phyloP scores from a whole-genome alignment of 2,888 invertebrate genomes.

The Dicyrtoma fusca region DNA sequence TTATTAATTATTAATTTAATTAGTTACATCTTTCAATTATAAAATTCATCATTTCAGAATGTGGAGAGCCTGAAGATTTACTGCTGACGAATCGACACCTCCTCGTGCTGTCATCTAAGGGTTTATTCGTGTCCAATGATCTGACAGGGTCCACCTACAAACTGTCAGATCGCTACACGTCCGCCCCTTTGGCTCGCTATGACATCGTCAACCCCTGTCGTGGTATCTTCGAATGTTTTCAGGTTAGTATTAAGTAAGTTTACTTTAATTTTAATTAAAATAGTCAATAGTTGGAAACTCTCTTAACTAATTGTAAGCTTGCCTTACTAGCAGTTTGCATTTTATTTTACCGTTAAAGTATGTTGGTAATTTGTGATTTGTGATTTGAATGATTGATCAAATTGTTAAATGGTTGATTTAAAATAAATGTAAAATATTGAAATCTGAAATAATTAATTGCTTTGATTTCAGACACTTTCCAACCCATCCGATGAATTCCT shows the following conservation, averaged over 20 bases:
- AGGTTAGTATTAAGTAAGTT: too few species aligned
- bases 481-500: constrained; percentile 24
- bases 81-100: constrained; percentile 45
- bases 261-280: too few species aligned
- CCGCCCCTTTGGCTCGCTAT: constrained; percentile 37
- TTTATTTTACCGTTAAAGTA: too few species aligned
- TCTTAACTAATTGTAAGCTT: too few species aligned
- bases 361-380: too few species aligned
- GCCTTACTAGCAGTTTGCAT: too few species aligned
- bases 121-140: constrained; percentile 42
- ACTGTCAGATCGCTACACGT: constrained; percentile 24
- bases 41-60: constrained; percentile 18
- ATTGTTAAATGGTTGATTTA: too few species aligned
- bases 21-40: too few species aligned
- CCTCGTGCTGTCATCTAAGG: constrained; percentile 33
- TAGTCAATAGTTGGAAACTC: too few species aligned
- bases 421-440: too few species aligned
- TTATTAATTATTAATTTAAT: too few species aligned
- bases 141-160: constrained; percentile 27
- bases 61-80: constrained; percentile 35
- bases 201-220: constrained; percentile 41
- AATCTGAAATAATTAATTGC: not conserved
- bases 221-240: constrained; percentile 38
- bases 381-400: too few species aligned
- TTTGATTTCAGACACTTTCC: constrained; percentile 8